phyloP scores from a whole-genome alignment of 2,888 invertebrate genomes.

The Incurvaria masculella region DNA sequence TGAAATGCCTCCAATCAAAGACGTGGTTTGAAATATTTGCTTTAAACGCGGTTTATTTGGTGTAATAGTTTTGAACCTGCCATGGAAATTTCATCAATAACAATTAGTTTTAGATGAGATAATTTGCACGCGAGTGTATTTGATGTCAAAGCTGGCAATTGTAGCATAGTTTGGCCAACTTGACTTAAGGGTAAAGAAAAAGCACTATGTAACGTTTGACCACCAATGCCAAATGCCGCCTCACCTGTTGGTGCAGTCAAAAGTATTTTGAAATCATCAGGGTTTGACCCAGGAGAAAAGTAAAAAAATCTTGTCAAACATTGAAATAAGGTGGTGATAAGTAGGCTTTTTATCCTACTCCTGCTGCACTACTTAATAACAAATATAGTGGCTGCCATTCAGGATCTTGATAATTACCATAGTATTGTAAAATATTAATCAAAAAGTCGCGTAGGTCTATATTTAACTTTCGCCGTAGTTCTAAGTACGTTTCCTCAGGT shows the following conservation, averaged over 20 bases:
- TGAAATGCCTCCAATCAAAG: slow-evolving; percentile 8
- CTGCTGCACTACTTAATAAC: slow-evolving; percentile 19
- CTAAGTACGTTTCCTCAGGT: slow-evolving; percentile 2
- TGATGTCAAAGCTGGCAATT: too few relatives aligned
- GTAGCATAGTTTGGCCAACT: background rate
- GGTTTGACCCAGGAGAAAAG: slow-evolving; percentile 12
- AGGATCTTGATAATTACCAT: too few relatives aligned
- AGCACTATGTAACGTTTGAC: slow-evolving; percentile 19
- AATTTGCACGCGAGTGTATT: too few relatives aligned
- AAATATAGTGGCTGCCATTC: slow-evolving; percentile 12
- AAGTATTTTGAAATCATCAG: slow-evolving; percentile 15
- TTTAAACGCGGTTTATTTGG: slow-evolving; percentile 8
- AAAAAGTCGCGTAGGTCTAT: slow-evolving; percentile 9
- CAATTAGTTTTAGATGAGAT: too few relatives aligned
- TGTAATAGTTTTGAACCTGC: too few relatives aligned
- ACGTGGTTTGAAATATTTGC: slow-evolving; percentile 7
- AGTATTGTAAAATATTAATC: slow-evolving; percentile 10
- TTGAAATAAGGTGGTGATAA: slow-evolving; percentile 20
- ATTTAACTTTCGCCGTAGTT: slow-evolving; percentile 5
- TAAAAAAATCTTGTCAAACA: slow-evolving; percentile 16
- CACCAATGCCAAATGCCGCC: slow-evolving; percentile 19
- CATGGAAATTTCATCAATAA: too few relatives aligned
- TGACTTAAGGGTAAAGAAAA: slow-evolving; percentile 15
- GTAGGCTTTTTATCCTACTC: slow-evolving; percentile 22
- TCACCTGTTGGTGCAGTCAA: slow-evolving; percentile 19